Conservation (phyloP, 2,888 invertebrate genomes). For the Epirrhoe tristata region DNA sequence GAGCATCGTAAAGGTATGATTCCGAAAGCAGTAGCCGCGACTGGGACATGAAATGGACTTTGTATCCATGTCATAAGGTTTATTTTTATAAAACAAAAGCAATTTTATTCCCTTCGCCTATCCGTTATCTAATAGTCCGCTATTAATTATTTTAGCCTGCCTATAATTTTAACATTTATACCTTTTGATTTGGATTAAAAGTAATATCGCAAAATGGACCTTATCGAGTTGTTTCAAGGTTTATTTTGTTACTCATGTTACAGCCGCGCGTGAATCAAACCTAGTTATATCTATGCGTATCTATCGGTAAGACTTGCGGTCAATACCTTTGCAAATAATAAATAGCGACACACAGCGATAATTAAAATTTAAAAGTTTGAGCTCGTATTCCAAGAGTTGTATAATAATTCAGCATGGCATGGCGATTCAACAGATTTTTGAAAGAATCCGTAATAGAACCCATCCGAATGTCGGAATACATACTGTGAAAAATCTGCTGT, state of each 20-base stretch:
- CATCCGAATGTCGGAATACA: too few species aligned
- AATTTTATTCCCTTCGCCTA: not conserved
- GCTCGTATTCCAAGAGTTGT: not conserved
- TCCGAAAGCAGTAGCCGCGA: not conserved
- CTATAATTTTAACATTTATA: too few species aligned
- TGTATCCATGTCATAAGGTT: not conserved
- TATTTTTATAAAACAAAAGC: conserved; percentile 4
- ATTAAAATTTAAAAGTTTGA: too few species aligned
- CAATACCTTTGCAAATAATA: conserved; percentile 6
- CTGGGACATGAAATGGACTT: not conserved
- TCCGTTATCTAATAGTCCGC: not conserved
- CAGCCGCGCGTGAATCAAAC: not conserved
- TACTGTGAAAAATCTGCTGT: too few species aligned
- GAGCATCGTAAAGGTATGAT: conserved; percentile 17
- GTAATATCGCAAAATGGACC: not conserved
- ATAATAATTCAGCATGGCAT: too few species aligned
- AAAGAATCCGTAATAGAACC: too few species aligned
- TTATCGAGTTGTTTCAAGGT: not conserved
- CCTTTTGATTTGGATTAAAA: not conserved
- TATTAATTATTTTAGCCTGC: not conserved
- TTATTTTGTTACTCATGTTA: not conserved
- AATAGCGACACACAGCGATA: not conserved
- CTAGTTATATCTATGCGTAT: conserved; percentile 21
- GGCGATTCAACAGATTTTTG: too few species aligned
- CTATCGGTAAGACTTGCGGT: conserved; percentile 6